A percentile compares a stretch with the other conserved stretches of the same genome.
Conservation (phyloP, 2,113 vertebrate species). For the Piprites chloris region DNA sequence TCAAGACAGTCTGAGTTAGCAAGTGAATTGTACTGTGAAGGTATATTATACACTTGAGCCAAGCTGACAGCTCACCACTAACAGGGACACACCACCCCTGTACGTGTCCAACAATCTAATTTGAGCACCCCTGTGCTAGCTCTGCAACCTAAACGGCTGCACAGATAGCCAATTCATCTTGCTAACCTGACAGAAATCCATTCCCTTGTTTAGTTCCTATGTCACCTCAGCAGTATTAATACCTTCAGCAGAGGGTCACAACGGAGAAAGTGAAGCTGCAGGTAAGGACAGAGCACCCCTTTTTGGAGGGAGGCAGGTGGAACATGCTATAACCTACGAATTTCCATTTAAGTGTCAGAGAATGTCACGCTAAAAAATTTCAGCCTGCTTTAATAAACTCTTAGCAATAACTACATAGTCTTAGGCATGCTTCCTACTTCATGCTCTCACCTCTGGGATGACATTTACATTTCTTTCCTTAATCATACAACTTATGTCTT, state of each 20-base stretch:
- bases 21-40: background rate
- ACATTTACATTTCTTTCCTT: background rate
- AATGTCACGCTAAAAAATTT: background rate
- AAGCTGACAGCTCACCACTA: slow-evolving; percentile 19
- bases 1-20: background rate
- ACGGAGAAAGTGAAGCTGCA: background rate
- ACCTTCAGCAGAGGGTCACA: background rate
- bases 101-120: background rate
- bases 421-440: background rate
- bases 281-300: background rate
- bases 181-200: slow-evolving; percentile 39
- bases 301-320: background rate
- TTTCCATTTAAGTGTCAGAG: background rate
- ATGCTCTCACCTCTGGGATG: background rate
- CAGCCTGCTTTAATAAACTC: background rate
- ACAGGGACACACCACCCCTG: background rate
- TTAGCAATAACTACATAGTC: background rate
- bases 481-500: background rate
- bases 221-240: background rate
- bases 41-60: background rate
- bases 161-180: background rate
- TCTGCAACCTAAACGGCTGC: slow-evolving; percentile 6
- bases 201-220: slow-evolving; percentile 36
- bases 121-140: background rate
- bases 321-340: background rate